Percentiles rank a stretch among this genome's conserved stretches.
phyloP scores from a whole-genome alignment of 2,113 vertebrate genomes.

The Girardinichthys multiradiatus region DNA sequence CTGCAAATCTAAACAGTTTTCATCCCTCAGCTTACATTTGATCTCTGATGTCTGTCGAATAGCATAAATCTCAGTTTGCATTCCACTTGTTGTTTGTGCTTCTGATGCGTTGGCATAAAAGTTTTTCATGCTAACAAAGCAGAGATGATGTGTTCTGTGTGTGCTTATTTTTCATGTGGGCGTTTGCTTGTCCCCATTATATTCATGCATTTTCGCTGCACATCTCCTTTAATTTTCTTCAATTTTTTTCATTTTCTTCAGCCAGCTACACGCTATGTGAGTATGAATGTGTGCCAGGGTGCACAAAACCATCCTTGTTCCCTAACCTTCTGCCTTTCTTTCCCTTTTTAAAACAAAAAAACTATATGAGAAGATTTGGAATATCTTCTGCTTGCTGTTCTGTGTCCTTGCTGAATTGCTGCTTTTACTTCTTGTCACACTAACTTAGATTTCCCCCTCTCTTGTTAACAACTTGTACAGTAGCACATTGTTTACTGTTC shows the following conservation, averaged over 20 bases:
- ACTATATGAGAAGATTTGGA: slow-evolving; percentile 18
- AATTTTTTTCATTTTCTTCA: slow-evolving; percentile 71
- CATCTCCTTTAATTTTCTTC: slow-evolving; percentile 69
- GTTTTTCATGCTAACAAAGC: slow-evolving; percentile 7
- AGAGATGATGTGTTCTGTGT: slow-evolving; percentile 18
- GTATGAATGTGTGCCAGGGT: slow-evolving; percentile 67
- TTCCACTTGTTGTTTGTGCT: slow-evolving; percentile 4
- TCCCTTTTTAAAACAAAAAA: slow-evolving; percentile 16
- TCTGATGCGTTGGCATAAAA: slow-evolving; percentile 34
- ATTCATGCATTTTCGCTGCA: slow-evolving; percentile 45
- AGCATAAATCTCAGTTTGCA: background rate
- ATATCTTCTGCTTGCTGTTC: slow-evolving; percentile 5
- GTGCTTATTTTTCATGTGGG: slow-evolving; percentile 11
- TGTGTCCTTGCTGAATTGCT: slow-evolving; percentile 3
- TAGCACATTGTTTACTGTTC: slow-evolving; percentile 7
- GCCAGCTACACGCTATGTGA: slow-evolving; percentile 76
- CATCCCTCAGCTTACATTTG: background rate
- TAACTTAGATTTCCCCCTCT: slow-evolving; percentile 35
- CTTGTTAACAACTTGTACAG: slow-evolving; percentile 26
- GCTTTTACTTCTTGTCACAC: slow-evolving; percentile 21
- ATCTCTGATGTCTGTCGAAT: slow-evolving; percentile 5
- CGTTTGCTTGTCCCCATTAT: slow-evolving; percentile 44
- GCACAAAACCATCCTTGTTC: slow-evolving; percentile 35
- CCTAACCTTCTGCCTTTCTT: background rate
- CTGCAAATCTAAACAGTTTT: background rate